Base-by-base conservation (phyloP, 2,888 invertebrate species). In the Drosophila pegasa region DNA sequence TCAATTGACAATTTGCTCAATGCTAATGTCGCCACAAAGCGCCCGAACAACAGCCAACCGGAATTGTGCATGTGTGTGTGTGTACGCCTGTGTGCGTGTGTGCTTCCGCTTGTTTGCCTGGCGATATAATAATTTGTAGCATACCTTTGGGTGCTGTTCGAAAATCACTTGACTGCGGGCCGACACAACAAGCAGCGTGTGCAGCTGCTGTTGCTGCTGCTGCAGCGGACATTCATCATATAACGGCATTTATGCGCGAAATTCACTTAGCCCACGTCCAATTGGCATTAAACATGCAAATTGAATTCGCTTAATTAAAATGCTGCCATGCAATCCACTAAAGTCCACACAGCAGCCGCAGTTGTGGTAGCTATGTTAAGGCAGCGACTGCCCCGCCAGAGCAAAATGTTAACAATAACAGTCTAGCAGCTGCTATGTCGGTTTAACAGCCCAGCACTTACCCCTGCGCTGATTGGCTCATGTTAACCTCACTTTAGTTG, bases 1-100 rank as follows among this genome's bases (percentile, higher is more conserved):
- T 85, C 72, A 87, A 87, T 84, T 80, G 85, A 69, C 79, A 80
- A 81, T 85, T 74, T 65, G 71, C 75, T 77, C 75, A 64, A 71
- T 75, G 76, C 75, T 67, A 75, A 75, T 75, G 68, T 61, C 55
- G 63, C 71, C 75, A 71, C 75, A 75, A 71, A 66, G 67, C 58
- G 50, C 67, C 62, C 27, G 55, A 48, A 41, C 64, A 52, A 37
- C 66, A 51, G 62, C 52, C 52, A 50, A 62, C 48, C 50, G 55
- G 40, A 38, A 33, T 51, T 51, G 58, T 59, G 12, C 12, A 7
- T 18, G 8, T n/a, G 31, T 55, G 45, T 3, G 2, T 5, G 2
- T 43, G 5, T 35, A 16, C 25, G 25, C 37, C 18, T 33, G 18
- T 14, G 7, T 35, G 33, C 43, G 57, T 14, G 22, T 10, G 12